phyloP scores from a whole-genome alignment of 2,888 invertebrate genomes.

The Eupithecia tripunctaria region DNA sequence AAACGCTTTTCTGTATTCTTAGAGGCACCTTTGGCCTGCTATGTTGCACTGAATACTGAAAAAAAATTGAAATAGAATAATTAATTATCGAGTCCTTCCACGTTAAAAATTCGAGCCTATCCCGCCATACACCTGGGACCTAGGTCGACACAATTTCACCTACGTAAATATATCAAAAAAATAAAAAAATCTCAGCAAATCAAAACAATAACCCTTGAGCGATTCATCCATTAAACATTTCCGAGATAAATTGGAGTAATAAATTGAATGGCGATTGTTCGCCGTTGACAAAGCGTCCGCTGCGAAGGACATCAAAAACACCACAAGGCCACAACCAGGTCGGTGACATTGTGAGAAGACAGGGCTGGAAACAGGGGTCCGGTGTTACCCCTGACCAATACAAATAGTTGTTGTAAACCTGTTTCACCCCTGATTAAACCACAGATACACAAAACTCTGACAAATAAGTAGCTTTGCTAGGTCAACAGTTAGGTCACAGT shows the following conservation, averaged over 20 bases:
- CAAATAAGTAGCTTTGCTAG: neutral
- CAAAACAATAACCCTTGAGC: conserved; percentile 13
- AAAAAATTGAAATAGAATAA: too few species aligned
- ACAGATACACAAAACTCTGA: neutral
- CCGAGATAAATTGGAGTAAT: conserved; percentile 28
- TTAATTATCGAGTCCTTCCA: too few species aligned
- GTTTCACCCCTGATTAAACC: neutral
- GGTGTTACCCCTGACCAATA: neutral
- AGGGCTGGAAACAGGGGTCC: conserved; percentile 4
- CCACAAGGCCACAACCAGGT: conserved; percentile 19
- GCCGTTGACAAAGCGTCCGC: conserved; percentile 31
- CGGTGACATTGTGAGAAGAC: conserved; percentile 10
- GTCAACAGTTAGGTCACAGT: neutral
- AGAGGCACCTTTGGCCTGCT: too few species aligned
- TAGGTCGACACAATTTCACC: too few species aligned
- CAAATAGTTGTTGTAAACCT: neutral
- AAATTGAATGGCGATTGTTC: conserved; percentile 29
- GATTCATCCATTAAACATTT: conserved; percentile 20
- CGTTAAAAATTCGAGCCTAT: neutral
- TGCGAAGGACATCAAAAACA: conserved; percentile 29
- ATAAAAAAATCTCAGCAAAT: neutral
- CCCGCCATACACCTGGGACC: neutral
- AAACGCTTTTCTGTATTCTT: too few species aligned
- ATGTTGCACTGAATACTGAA: too few species aligned
- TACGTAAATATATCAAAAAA: neutral